Evolutionary conservation across 2,797 vertebrate genomes (phyloP), one percentile per base, ranked within the genome.

Genomic region (Pangasius macronema): DNA sequence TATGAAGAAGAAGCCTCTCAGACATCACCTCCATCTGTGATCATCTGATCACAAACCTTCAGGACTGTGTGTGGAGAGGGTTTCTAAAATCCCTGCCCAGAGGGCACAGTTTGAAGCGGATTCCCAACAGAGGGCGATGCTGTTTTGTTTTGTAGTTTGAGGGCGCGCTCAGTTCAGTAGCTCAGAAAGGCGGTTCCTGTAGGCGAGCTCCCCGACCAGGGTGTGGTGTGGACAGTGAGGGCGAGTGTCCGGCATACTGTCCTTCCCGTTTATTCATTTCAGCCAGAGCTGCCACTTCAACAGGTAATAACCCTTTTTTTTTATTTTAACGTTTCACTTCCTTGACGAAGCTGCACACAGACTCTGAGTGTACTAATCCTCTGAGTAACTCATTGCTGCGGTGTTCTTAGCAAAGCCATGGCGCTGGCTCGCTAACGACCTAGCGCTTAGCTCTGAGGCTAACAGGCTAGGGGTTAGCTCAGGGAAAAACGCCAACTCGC

Each of bases 181-280:
- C 79, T 75, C 75, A 77, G 59, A 57, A 73, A 84, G 83, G 67
- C 83, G 83, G 83, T 18, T 84, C 83, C 82, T 75, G 53, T 49
- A 76, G 53, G 27, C 36, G 16, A 33, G 80, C 20, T 79, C 82
- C 73, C 22, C 20, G 59, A 72, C n/a, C 65, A 86, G 90, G 90
- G 90, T 91, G 90, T 90, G 90, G 90, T 91, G 90, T 90, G 90
- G 90, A 90, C 90, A 22, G 24, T 86, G 67, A 84, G 16, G 49
- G 72, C 30, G 59, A 82, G 84, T 85, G 39, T 87, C 82, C 77
- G 57, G 53, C 70, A 33, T 51, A 85, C 84, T 87, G 87, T 67
- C 86, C 84, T 84, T 36, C 72, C 59, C 55, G 68, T 57, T 61
- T 39, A 14, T 81, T 65, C 63, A 7, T 63, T 90, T 22, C 73